Conservation (phyloP, 2,113 vertebrate species). For the Mirza zaza region DNA sequence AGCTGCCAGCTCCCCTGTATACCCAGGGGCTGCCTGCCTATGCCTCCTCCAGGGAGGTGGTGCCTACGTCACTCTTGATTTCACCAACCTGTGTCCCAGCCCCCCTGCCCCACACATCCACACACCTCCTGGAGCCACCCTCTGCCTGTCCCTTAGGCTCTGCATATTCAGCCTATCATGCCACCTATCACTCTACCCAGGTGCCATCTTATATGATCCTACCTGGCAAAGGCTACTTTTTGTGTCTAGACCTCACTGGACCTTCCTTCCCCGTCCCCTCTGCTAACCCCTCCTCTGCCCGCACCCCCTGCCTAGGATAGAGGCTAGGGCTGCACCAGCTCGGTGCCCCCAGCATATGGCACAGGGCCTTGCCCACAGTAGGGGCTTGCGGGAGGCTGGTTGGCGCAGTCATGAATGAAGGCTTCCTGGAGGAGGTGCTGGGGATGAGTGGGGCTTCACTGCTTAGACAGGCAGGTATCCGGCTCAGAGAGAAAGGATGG, state of each 20-base stretch:
- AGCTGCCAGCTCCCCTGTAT: neutral
- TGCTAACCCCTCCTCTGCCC: neutral
- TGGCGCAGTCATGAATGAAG: neutral
- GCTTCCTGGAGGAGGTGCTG: neutral
- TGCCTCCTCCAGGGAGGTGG: neutral
- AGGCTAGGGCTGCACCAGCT: neutral
- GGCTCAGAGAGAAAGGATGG: neutral
- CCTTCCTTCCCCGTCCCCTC: accelerated
- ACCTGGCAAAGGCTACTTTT: neutral
- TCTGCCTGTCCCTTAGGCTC: neutral
- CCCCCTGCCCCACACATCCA: neutral
- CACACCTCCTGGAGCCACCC: neutral
- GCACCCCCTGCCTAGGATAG: neutral
- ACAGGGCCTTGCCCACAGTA: neutral
- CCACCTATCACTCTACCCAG: neutral
- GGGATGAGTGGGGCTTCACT: neutral
- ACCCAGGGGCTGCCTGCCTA: neutral
- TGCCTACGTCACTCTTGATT: neutral
- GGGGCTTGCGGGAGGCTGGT: too few species aligned
- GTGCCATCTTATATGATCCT: neutral
- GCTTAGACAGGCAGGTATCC: neutral
- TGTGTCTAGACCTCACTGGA: neutral
- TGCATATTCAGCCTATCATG: neutral
- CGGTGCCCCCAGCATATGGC: neutral
- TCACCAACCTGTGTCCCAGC: neutral